Evolutionary conservation across 2,888 invertebrate species (phyloP), one percentile per base, ranked within the genome.

Genomic region (Protonemura montana): DNA sequence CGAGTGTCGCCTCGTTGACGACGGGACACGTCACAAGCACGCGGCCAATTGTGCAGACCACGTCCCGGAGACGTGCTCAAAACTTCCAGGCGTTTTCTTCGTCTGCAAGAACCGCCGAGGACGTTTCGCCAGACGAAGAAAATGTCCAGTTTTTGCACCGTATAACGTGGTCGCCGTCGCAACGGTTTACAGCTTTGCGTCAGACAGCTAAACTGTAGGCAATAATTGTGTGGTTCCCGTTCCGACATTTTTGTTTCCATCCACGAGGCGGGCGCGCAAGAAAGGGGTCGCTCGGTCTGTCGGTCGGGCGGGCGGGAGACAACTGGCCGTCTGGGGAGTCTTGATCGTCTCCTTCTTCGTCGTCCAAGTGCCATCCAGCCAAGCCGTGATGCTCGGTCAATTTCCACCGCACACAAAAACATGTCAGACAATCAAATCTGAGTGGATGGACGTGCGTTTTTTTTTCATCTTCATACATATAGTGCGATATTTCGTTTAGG

Each of bases 401-500:
- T 85, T 81, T 0, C 35, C 85, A 85, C 76, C n/a, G 30, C 85
- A 80, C 85, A 85, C 30, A 80, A 85, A 85, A 78, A 85, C 77
- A 85, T 85, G 85, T 35, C 80, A 35, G 27, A 82, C 86, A 86
- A 86, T 86, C 86, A 86, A 86, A 86, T 81, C 82, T 86, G 86
- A 86, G 86, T 86, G 86, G 86, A 86, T 42, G 41, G 35, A 30
- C 59, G 16, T 7, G 26, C 30, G 41, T 85, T 83, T 87, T 85
- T 82, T 87, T 85, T 76, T 29, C 84, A 59, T 84, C 85, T 82
- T 83, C 76, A 85, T 87, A 59, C 82, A 28, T 28, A 78, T 59
- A 59, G 59, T 27, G 78, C 86, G 83, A 76, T 86, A 86, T 86
- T 82, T 86, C 83, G 82, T 76, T 83, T 81, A 86, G 83, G 76